Base-by-base conservation (phyloP, 2,113 vertebrate genomes). In the Poeciliopsis retropinna region DNA sequence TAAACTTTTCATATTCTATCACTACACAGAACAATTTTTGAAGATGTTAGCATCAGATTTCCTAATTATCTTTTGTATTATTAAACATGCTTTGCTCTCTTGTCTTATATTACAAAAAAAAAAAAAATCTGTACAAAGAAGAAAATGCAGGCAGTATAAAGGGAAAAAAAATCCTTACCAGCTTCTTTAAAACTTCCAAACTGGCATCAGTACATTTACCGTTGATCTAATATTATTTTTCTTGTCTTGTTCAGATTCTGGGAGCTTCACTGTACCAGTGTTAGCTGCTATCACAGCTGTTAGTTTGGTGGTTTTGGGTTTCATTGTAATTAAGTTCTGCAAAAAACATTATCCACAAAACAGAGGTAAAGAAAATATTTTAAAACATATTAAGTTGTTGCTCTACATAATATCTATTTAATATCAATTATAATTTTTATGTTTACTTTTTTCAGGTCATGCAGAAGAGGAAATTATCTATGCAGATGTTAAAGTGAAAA, bases 401-500 rank as follows among this genome's bases (percentile, higher is more conserved):
- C 19, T 39, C 2, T 8, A 57, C 64, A n/a, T 7, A 47, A 47
- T 1, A 19, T 47, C 14, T 17, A 47, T 17, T 47, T 47, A 17
- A 5, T 47, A 47, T 47, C 1, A 47, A 1, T 0, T 54, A 7
- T 28, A 19, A n/a, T 37, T 11, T 13, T 44, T 28, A 7, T 22
- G 19, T n/a, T 31, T 14, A 4, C 27, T 10, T 44, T 62, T 9
- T 13, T 12, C 37, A 76, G 82, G 19, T 28, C 14, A 27, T 14
- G 3, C 2, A 60, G 73, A 19, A 3, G 17, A 12, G n/a, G 28
- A 66, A 63, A 8, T 76, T 10, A 19, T 73, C 34, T 76, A 76
- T 62, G 27, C 70, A 70, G 47, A 62, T 29, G 71, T 83, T 1
- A 32, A 10, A 29, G 12, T 64, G 8, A 69, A 19, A 61, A 47